phyloP scores from a whole-genome alignment of 2,113 vertebrate species.

The Acrocephalus arundinaceus region DNA sequence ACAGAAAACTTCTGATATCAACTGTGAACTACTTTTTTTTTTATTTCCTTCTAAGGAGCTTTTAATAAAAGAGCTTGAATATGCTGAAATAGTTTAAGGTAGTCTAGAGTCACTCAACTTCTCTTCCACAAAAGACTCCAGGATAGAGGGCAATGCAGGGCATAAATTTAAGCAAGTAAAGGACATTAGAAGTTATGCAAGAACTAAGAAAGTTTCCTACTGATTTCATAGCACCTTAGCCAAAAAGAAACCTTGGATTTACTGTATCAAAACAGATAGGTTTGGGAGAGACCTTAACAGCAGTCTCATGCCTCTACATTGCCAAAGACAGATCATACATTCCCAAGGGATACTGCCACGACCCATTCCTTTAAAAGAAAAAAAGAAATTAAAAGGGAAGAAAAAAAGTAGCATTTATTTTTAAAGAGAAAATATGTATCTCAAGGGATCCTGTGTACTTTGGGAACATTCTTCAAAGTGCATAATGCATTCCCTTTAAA shows the following conservation, averaged over 20 bases:
- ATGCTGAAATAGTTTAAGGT: not conserved
- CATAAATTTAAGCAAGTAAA: not conserved
- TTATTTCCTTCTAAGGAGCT: not conserved
- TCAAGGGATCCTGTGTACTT: conserved; percentile 26
- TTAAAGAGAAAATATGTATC: conserved; percentile 40
- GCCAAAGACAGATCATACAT: not conserved
- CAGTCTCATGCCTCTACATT: not conserved
- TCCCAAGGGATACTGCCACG: not conserved
- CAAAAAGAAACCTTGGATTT: not conserved
- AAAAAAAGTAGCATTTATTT: not conserved
- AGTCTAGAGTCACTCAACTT: not conserved
- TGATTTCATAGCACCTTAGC: not conserved
- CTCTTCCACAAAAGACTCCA: not conserved
- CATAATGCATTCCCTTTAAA: conserved; percentile 7
- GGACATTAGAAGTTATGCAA: not conserved
- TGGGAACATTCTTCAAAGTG: conserved; percentile 50
- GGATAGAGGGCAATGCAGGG: not conserved
- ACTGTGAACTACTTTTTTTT: not conserved
- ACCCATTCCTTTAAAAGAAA: conserved; percentile 24
- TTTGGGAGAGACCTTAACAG: not conserved
- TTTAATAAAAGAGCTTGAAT: not conserved
- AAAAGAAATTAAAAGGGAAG: not conserved
- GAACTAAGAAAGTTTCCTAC: not conserved
- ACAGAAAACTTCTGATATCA: not conserved
- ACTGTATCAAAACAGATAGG: not conserved